phyloP scores from a whole-genome alignment of 2,797 vertebrate species.

The Smutsia gigantea region DNA sequence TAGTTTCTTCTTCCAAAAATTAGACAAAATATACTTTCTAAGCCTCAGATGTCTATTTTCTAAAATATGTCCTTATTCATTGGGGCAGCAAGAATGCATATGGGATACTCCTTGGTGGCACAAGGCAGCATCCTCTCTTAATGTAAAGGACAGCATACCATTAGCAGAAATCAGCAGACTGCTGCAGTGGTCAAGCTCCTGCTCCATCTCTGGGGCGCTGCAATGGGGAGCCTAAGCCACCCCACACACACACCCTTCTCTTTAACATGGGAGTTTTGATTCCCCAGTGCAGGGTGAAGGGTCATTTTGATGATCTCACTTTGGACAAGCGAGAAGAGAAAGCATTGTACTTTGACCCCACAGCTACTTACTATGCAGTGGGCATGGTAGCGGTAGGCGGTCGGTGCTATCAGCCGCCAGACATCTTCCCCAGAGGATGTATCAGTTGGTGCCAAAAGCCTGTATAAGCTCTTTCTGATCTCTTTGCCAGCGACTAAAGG shows the following conservation, averaged over 20 bases:
- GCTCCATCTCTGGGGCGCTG: neutral
- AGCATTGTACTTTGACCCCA: conserved; percentile 54
- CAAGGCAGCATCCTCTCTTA: neutral
- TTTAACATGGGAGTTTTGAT: conserved; percentile 2
- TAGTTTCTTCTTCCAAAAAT: conserved; percentile 49
- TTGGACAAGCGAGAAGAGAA: conserved; percentile 58
- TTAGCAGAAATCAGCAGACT: neutral
- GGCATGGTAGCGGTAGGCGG: conserved; percentile 27
- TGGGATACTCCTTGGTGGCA: neutral
- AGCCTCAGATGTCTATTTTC: conserved; percentile 44
- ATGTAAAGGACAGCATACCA: neutral
- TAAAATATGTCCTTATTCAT: neutral
- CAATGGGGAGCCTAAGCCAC: neutral
- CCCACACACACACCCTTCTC: neutral
- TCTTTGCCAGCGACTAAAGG: conserved; percentile 55
- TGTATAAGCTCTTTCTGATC: conserved; percentile 71
- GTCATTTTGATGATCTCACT: conserved; percentile 44
- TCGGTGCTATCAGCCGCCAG: conserved; percentile 74
- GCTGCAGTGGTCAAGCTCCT: neutral
- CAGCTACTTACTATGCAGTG: conserved; percentile 66
- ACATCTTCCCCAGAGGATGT: conserved; percentile 67
- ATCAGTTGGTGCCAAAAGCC: conserved; percentile 73
- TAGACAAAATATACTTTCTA: conserved; percentile 15
- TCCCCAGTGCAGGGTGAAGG: neutral
- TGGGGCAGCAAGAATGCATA: neutral